These are phyloP conservation scores for Thermophis baileyi DNA, from an alignment of 2,113 vertebrate species.

Conservation along the genomic window DNA sequence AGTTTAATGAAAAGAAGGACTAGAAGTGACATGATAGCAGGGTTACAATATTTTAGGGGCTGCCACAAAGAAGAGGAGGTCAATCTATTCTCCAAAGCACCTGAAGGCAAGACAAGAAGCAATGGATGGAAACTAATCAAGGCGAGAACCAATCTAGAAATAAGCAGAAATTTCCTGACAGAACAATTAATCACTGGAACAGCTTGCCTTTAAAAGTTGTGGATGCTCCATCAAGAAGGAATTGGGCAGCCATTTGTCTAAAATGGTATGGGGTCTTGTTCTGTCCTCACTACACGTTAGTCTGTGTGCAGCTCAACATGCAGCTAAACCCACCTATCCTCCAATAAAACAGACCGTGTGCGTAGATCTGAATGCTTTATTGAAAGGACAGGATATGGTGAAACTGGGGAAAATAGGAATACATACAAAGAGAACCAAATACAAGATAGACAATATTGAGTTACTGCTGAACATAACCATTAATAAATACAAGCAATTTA, in stretches of 20 bases:
- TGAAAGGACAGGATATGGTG: too few relatives aligned
- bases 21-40: background rate
- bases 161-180: background rate
- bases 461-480: too few relatives aligned
- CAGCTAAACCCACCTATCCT: too few relatives aligned
- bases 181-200: background rate
- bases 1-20: background rate
- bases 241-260: background rate
- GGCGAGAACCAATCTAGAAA: background rate
- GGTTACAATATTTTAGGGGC: background rate
- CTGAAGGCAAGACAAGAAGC: background rate
- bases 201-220: background rate
- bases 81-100: background rate
- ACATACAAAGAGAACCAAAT: too few relatives aligned
- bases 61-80: background rate
- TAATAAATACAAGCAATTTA: too few relatives aligned
- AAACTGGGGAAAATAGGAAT: too few relatives aligned
- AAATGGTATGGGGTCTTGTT: too few relatives aligned
- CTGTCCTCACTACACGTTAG: too few relatives aligned
- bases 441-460: too few relatives aligned
- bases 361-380: too few relatives aligned
- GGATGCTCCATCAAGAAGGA: background rate
- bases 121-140: background rate
- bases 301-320: too few relatives aligned
- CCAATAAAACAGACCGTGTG: too few relatives aligned